Base-by-base conservation (phyloP, 2,113 vertebrate genomes). In the Coreoperca whiteheadi region DNA sequence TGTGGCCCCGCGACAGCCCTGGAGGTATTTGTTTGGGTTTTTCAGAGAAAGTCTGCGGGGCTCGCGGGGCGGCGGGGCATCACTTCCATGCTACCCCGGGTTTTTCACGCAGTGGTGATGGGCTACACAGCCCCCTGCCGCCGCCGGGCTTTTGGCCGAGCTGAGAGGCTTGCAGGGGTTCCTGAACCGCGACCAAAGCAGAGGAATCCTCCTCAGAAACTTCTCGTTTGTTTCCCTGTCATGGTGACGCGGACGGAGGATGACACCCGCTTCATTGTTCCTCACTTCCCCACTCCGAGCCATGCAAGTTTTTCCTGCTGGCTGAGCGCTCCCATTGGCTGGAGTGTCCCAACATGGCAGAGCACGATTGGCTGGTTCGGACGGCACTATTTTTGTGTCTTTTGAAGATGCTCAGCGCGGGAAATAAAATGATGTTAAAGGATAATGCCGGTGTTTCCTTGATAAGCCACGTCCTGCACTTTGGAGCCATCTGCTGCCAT, bases 261-360 rank as follows among this genome's bases (percentile, higher is more conserved):
- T 41, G 87, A 82, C 16, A 10, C 50, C 60, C 53, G 56, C 59
- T 61, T 85, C 90, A 86, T 93, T 93, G 89, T 92, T 88, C 84
- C 64, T 46, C 59, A 74, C 74, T 91, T 89, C 71, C 81, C 16
- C 21, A 15, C 59, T 54, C 70, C 51, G 91, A 91, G 87, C 25
- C 89, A 59, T 84, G 74, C 87, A 92, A 87, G 92, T 85, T 87
- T 61, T 83, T 83, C 48, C 74, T n/a, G 2, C 91, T 46, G 73
- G 83, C 48, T 15, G n/a, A 63, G 76, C 54, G 69, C 80, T 67
- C n/a, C 57, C 20, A 96, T 96, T 95, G 94, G 95, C 65, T 80
- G 74, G 18, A 48, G 8, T 37, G 63, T 92, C 94, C 95, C 95
- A 94, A 96, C 95, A 96, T 95, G 95, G 95, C 95, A 95, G 69